Evolutionary conservation across 2,797 vertebrate species (phyloP), one percentile per base, ranked within the genome.

Genomic region (Rhincodon typus): DNA sequence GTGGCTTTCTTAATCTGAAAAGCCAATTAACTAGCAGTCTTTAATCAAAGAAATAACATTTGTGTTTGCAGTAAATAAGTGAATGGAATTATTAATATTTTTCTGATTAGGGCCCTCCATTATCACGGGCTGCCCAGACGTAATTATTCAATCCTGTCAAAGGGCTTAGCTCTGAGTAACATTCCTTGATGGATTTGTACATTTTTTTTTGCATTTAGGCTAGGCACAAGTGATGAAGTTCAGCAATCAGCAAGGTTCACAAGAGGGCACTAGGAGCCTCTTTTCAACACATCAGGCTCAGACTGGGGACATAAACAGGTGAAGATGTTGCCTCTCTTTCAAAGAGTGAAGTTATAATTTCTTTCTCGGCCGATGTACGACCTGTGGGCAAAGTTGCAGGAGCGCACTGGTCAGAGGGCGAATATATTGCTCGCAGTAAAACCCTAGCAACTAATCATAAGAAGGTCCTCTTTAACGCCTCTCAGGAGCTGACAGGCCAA

Each of bases 41-140:
- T 93, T 66, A 93, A 93, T 93, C 62, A 66, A 93, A 93, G 57
- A 67, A 93, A 93, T 67, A 93, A 93, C 62, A 93, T 93, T 93
- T 67, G 57, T 67, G 17, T 15, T 93, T 93, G 90, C n/a, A 93
- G 90, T 67, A 93, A 93, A 34, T 67, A 66, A n/a, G 46, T 25
- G 0, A 88, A 88, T n/a, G 57, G 23, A 67, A 93, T 93, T 66
- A 93, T 93, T 93, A 93, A 93, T 93, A 67, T 93, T 67, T 62
- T 67, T 67, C 62, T 67, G 90, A 93, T 93, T 66, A 93, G 62
- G 12, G 7, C 12, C 90, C 67, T 34, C 53, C 57, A 62, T 67
- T 93, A 50, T 34, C 27, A 38, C 34, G 21, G 62, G 90, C 90
- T 67, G 30, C n/a, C 62, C 90, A n/a, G 90, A 62, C 17, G 53